These are phyloP conservation scores for Phodopus roborovskii DNA, from an alignment of 2,113 vertebrate species.

Conservation along the genomic window DNA sequence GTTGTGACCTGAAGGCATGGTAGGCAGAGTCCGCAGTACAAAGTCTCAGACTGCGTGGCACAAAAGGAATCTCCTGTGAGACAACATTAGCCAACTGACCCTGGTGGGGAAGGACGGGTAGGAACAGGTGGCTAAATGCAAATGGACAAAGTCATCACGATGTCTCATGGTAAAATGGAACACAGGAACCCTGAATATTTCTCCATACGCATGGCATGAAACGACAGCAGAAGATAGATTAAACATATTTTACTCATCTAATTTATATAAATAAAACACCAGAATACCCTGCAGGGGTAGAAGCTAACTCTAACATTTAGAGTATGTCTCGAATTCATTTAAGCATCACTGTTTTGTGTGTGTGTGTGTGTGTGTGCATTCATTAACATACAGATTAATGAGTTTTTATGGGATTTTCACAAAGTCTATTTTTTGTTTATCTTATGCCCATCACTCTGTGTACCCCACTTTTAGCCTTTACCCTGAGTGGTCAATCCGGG, in stretches of 20 bases:
- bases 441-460: no score
- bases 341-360: background rate
- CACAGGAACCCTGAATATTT: background rate
- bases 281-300: background rate
- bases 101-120: background rate
- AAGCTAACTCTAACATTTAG: background rate
- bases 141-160: conserved; percentile 32
- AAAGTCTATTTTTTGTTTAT: background rate
- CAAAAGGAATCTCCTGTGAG: conserved; percentile 50
- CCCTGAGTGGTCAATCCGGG: no score
- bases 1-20: background rate
- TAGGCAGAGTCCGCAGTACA: background rate
- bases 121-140: conserved; percentile 1
- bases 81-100: conserved; percentile 30
- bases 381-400: background rate
- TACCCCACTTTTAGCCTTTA: background rate
- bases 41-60: background rate
- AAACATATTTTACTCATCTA: background rate
- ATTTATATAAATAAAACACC: background rate
- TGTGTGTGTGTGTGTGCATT: no score
- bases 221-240: background rate
- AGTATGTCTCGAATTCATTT: background rate
- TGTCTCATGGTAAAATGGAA: conserved; percentile 13
- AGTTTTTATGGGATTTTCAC: background rate
- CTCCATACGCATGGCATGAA: background rate